These are phyloP conservation scores for Nansenia antarctica DNA, from an alignment of 2,113 vertebrate genomes.

Conservation along the genomic window DNA sequence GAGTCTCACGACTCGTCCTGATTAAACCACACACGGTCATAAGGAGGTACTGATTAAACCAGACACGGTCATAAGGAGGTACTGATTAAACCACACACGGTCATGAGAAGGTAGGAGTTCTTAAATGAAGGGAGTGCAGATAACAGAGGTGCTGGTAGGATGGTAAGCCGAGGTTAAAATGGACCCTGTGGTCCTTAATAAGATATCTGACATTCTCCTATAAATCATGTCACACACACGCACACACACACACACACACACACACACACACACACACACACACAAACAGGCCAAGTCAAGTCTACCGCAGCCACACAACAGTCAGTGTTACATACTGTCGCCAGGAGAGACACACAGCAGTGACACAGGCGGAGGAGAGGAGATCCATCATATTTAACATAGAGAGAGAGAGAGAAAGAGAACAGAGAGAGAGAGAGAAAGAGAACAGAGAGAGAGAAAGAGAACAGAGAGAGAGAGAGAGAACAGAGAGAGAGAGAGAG, in stretches of 20 bases:
- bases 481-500: no score
- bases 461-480: background rate
- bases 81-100: background rate
- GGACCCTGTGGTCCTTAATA: background rate
- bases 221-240: background rate
- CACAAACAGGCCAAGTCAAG: background rate
- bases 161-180: background rate
- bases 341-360: background rate
- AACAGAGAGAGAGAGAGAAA: background rate
- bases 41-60: background rate
- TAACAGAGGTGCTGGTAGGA: background rate
- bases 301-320: background rate
- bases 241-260: background rate
- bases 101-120: background rate
- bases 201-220: background rate
- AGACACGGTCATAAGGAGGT: background rate
- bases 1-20: background rate
- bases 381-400: background rate
- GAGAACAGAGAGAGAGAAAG: background rate
- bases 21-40: background rate
- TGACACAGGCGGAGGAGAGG: slow-evolving; percentile 2
- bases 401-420: background rate
- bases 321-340: background rate
- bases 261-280: no score
- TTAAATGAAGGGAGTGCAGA: background rate